Conservation (phyloP, 2,797 vertebrate species). For the Callimico goeldii region DNA sequence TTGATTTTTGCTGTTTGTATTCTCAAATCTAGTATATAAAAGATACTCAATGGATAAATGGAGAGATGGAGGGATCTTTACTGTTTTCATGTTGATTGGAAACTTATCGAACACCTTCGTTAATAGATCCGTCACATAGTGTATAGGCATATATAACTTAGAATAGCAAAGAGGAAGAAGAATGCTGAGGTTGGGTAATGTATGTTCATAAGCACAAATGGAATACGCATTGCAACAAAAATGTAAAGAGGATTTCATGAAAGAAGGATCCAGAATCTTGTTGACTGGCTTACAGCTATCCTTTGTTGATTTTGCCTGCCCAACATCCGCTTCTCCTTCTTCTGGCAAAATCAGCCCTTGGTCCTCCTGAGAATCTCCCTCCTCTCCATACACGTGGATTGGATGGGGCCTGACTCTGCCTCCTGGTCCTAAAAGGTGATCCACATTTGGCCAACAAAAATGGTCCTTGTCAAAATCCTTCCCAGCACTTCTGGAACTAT, state of each 20-base stretch:
- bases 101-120: neutral
- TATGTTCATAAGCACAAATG: neutral
- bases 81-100: neutral
- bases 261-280: neutral
- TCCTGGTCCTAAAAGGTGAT: neutral
- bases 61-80: neutral
- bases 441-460: neutral
- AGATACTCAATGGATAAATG: neutral
- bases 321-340: neutral
- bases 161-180: neutral
- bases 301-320: neutral
- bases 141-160: neutral
- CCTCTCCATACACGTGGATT: neutral
- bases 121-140: neutral
- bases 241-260: neutral
- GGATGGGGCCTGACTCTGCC: too few relatives aligned
- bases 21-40: neutral
- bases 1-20: neutral
- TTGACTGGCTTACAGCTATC: neutral
- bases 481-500: neutral
- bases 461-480: neutral
- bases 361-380: neutral
- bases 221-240: neutral
- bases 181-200: neutral
- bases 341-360: neutral